Evolutionary conservation across 2,113 vertebrate species (phyloP).

Genomic region (Puma concolor): DNA sequence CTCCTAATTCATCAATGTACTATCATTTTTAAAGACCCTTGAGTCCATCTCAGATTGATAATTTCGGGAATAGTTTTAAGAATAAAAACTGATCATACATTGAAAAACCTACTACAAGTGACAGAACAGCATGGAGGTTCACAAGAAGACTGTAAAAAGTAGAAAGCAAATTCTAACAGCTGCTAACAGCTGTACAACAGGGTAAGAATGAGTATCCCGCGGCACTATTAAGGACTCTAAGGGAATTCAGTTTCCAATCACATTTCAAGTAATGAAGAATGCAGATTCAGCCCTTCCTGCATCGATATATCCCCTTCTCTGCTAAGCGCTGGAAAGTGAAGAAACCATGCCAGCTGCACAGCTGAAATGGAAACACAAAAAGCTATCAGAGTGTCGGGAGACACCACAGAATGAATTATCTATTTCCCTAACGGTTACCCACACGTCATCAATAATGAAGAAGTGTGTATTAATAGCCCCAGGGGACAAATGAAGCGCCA

Average conservation of each 20-base stretch:
- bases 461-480: slow-evolving; percentile 41
- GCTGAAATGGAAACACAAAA: slow-evolving; percentile 41
- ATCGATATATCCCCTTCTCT: not conserved
- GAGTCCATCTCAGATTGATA: not conserved
- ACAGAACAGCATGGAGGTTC: not conserved
- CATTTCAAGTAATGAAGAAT: not conserved
- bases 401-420: slow-evolving; percentile 52
- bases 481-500: slow-evolving; percentile 50
- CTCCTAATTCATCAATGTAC: not conserved
- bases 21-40: not conserved
- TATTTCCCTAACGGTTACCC: slow-evolving; percentile 61
- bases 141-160: not conserved
- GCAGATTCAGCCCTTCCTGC: not conserved
- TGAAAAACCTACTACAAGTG: not conserved
- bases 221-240: not conserved
- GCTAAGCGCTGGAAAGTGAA: not conserved
- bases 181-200: not conserved
- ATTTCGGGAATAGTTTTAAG: not conserved
- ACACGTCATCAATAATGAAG: slow-evolving; percentile 61
- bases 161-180: not conserved
- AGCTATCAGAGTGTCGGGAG: not conserved
- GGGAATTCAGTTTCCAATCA: not conserved
- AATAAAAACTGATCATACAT: not conserved
- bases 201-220: not conserved
- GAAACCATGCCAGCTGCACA: slow-evolving; percentile 27